Base-by-base conservation (phyloP, 2,113 vertebrate genomes). In the Sakesphorus luctuosus region DNA sequence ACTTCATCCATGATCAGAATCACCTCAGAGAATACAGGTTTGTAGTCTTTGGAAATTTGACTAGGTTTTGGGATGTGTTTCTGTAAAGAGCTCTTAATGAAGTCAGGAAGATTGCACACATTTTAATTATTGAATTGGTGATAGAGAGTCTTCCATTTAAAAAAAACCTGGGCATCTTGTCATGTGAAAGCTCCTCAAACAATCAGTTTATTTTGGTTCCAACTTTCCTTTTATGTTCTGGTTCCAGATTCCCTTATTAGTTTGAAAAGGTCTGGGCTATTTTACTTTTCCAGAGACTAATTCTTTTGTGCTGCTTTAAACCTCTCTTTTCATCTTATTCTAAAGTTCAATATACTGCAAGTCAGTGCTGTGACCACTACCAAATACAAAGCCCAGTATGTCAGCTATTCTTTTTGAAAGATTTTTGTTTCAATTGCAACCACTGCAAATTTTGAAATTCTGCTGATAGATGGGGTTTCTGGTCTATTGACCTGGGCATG, bases 101-200 rank as follows among this genome's bases (percentile, higher is more conserved):
- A 86, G 74, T 7, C n/a, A 88, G 33, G 24, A 77, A 77, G 23
- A 88, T 67, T 63, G 26, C 15, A 63, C 11, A 38, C 40, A 74
- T 7, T 28, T 68, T 13, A 91, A 68, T 77, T 80, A 87, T 31
- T 85, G 74, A 73, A 33, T n/a, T 28, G 12, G 26, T 46, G 35
- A 71, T 5, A 63, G 3, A 61, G 20, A 71, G 10, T 38, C 26
- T 93, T 66, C 25, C 4, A 55, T 56, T 62, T 53, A 8, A 68
- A 84, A 69, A 69, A 26, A 74, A 62, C 6, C 3, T 47, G 25
- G 10, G 2, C 74, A 50, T 68, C 38, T 85, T 76, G 13, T 53
- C 15, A 63, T 90, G 38, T 71, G 78, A 91, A 85, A 93, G n/a
- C 20, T 85, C 87, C 71, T 90, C 53, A 79, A 89, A 77, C 52